Conservation (phyloP, 2,797 vertebrate genomes). For the Catharus ustulatus region DNA sequence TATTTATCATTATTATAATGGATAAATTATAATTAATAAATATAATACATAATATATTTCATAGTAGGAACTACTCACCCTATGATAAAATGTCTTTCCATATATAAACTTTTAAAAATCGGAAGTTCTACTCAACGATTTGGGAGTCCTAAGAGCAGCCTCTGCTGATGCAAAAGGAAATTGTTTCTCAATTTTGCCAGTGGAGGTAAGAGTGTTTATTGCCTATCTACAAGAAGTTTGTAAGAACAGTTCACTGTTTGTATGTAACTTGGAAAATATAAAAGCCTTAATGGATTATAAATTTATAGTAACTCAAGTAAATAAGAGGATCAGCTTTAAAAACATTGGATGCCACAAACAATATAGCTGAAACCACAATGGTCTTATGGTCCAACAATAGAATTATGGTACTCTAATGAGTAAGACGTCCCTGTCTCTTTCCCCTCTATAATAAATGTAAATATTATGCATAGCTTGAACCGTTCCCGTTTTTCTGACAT, state of each 20-base stretch:
- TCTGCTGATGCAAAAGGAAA: constrained; percentile 23
- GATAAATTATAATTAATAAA: too few relatives aligned
- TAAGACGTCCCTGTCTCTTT: neutral
- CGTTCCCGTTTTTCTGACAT: accelerated
- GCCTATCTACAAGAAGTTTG: neutral
- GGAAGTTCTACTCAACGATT: neutral
- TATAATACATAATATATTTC: neutral
- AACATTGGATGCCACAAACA: neutral
- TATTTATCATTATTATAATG: too few relatives aligned
- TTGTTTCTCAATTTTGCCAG: neutral
- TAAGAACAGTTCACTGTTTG: neutral
- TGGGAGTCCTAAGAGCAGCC: constrained; percentile 16
- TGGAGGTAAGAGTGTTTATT: neutral
- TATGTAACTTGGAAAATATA: neutral
- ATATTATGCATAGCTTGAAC: accelerated
- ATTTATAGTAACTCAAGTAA: neutral
- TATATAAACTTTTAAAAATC: neutral
- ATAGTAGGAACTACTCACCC: neutral
- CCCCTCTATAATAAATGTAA: accelerated
- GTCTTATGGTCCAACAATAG: accelerated
- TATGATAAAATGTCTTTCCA: neutral
- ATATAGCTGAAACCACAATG: neutral
- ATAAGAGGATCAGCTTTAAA: neutral
- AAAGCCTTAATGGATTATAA: accelerated
- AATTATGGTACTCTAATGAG: neutral